Base-by-base conservation (phyloP, 2,888 invertebrate genomes). In the Agrochola lychnidis region DNA sequence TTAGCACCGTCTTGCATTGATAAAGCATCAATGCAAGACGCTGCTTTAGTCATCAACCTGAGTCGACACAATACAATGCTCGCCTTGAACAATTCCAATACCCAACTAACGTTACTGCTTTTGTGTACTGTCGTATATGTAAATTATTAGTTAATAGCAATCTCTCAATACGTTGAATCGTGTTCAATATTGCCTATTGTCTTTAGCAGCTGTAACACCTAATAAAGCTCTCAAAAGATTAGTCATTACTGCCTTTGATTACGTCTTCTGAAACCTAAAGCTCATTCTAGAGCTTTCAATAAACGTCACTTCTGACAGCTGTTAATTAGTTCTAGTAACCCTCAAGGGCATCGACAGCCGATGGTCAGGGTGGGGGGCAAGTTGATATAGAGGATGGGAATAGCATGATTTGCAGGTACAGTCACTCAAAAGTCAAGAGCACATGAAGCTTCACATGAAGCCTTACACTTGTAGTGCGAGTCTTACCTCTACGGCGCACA, bases 31-130 rank as follows among this genome's bases (percentile, higher is more conserved):
- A 61, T 51, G 25, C 19, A 30, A 62, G 12, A 9, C 9, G 40
- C 5, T 19, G n/a, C 25, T 73, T 59, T 30, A 61, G 51, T 71
- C 51, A 72, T 30, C 30, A 72, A 51, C 51, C 22, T 25, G 10
- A 40, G 4, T 56, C 63, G 40, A 57, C 5, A 76, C 40, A 75
- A 51, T 57, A 51, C 66, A 42, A 30, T 22, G 45, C 42, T 53
- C 0, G 25, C 66, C 66, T 76, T 66, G 76, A 76, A 42, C n/a
- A 48, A n/a, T 30, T 3, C 4, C 10, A 36, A 66, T 57, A 76
- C 48, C 48, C 10, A 40, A 7, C 19, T 19, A 30, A 48, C 19
- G 25, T 57, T 42, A 25, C 16, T 30, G 12, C 42, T 57, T 56
- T 25, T 76, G 25, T 63, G 4, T 48, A 25, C 0, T 40, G 5